Base-by-base conservation (phyloP, 2,797 vertebrate species). In the Sebastes nivosus region DNA sequence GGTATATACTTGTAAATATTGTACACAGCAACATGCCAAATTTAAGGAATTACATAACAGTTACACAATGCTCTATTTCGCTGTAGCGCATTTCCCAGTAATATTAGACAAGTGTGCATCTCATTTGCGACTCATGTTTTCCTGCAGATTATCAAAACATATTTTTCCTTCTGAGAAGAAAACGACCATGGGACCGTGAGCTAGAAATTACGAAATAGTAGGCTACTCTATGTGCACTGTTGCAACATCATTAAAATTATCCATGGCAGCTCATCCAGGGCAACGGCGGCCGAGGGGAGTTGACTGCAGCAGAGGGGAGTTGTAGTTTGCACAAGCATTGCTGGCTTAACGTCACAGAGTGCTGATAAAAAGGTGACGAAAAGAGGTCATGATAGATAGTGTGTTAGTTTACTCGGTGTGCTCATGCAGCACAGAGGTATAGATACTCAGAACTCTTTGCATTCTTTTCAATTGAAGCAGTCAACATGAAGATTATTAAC, bases 211-310 rank as follows among this genome's bases (percentile, higher is more conserved):
- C 50, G 30, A 68, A 71, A 68, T 34, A 50, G 27, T 27, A 52
- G n/a, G 52, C 4, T 54, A 16, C 34, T 32, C 13, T 18, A 2
- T 70, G 29, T 42, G 54, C 18, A 50, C 70, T 67, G 65, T 84
- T 34, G 70, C 61, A 82, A 81, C 59, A 76, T 75, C 16, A 32
- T 75, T 79, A 55, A 79, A 75, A 74, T 70, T 46, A 83, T 74
- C 34, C 50, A 20, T 50, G 13, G 63, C 58, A 60, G 67, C 64
- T 34, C 2, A 1, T 70, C n/a, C 29, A 22, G 59, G 4, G 32
- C 36, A 55, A 77, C 73, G 79, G 42, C 61, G 54, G 67, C 66
- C 2, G 30, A 13, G 77, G 58, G 54, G 71, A 73, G 64, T 46
- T 13, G 11, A 65, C 66, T 42, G 72, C 59, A 79, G 52, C 59